Evolutionary conservation across 2,888 invertebrate genomes (phyloP), one percentile per base, ranked within the genome.

Genomic region (Yponomeuta malinellus): DNA sequence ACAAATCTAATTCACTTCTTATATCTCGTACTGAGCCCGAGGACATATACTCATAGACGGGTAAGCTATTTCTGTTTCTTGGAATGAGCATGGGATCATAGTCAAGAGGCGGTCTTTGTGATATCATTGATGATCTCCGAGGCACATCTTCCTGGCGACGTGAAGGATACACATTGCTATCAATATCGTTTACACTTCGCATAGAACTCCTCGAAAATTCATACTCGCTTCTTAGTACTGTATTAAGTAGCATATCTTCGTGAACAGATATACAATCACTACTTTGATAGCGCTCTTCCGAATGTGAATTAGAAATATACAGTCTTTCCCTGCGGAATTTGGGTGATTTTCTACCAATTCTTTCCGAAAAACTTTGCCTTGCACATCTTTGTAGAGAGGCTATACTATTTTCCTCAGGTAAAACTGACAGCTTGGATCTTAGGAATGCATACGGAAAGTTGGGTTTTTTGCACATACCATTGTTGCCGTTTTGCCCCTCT

Each of bases 361-460:
- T 84, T 75, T 93, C 93, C 29, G 92, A 92, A 76, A 93, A 92
- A 76, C 93, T 94, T 83, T 87, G 94, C 79, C 88, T 91, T 73
- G 86, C 90, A 72, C 81, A 83, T 78, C 90, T 89, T 78, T 93
- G 91, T 77, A 93, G 91, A 52, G 87, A 92, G 66, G 93, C 80
- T 72, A 93, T 92, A 74, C 93, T 93, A 75, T 94, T 94, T 85
- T 96, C 96, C 86, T 96, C 96, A 1, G 96, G 96, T 74, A 96
- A 86, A 67, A 96, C 96, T 10, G 96, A 95, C 68, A 96, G 86
- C 75, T 95, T 95, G 0, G 96, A 96, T 72, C 96, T 93, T 43
- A 96, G 87, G 81, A 96, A 96, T 3, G 96, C 96, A 79, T 96
- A 96, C 0, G 96, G 96, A 76, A 96, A 96, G 77, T 94, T 95